phyloP scores from a whole-genome alignment of 1,140 invertebrate genomes.

The Kradibia gibbosae region DNA sequence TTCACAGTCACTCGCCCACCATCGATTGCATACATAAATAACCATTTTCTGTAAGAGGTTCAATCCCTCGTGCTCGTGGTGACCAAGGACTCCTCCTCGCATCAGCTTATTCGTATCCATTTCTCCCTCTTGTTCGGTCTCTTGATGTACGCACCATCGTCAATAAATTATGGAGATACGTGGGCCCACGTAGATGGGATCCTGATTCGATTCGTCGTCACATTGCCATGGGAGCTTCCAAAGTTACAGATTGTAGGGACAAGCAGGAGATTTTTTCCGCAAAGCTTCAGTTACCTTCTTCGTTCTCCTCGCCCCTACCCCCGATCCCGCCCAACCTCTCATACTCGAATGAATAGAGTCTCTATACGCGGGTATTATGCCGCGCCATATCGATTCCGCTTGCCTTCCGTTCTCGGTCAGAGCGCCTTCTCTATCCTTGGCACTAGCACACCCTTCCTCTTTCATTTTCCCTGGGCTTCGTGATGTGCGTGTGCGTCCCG shows the following conservation, averaged over 20 bases:
- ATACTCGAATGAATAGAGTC: conserved; percentile 6
- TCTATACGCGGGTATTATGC: conserved; percentile 21
- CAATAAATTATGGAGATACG: conserved; percentile 36
- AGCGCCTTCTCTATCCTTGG: conserved; percentile 33
- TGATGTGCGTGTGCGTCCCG: background rate
- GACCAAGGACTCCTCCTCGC: background rate
- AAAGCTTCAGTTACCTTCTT: conserved; percentile 54
- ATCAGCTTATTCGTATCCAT: no score
- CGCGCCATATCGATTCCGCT: conserved; percentile 51
- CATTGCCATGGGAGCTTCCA: background rate
- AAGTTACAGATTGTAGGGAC: background rate
- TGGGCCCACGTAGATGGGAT: conserved; percentile 19
- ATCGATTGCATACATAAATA: no score
- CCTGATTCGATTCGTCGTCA: conserved; percentile 32
- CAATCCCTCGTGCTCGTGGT: background rate
- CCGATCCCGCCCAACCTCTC: background rate
- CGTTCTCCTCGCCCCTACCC: background rate
- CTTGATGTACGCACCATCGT: background rate
- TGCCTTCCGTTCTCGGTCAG: conserved; percentile 58
- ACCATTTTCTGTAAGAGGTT: no score
- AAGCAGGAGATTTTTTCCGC: conserved; percentile 47
- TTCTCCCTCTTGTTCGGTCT: background rate
- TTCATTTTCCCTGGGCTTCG: background rate
- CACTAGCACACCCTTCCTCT: background rate
- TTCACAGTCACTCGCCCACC: no score